Conservation (phyloP, 2,888 invertebrate species). For the Koerneria pararmatus region DNA sequence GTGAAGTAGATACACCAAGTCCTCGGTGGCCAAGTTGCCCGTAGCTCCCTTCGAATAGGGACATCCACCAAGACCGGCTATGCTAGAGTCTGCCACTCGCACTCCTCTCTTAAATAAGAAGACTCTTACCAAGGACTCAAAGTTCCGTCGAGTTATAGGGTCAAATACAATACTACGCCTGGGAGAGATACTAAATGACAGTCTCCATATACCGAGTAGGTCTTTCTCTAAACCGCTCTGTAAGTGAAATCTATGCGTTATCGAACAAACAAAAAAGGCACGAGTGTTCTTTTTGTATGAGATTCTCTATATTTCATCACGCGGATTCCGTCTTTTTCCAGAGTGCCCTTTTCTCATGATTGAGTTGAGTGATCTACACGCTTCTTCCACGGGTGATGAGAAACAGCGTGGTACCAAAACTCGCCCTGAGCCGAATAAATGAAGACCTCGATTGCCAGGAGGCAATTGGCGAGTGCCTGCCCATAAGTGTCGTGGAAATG, state of each 20-base stretch:
- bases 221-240: too few relatives aligned
- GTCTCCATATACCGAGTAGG: too few relatives aligned
- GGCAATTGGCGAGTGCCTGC: constrained; percentile 86
- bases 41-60: constrained; percentile 91
- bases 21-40: constrained; percentile 95
- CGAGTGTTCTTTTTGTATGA: too few relatives aligned
- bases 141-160: too few relatives aligned
- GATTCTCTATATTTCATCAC: too few relatives aligned
- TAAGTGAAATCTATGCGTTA: too few relatives aligned
- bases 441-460: constrained; percentile 80
- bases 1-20: constrained; percentile 87
- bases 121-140: too few relatives aligned
- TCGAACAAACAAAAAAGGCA: too few relatives aligned
- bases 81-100: constrained; percentile 77
- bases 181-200: too few relatives aligned
- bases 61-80: constrained; percentile 95
- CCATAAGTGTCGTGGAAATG: constrained; percentile 99
- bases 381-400: neutral
- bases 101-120: constrained; percentile 30
- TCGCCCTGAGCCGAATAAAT: too few relatives aligned
- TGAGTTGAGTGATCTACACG: neutral
- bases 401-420: neutral
- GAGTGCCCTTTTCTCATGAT: neutral
- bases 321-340: neutral
- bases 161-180: too few relatives aligned